These are phyloP conservation scores for Aplysina aerophoba DNA, from an alignment of 37 sponge, comb jelly and placozoan species.

Conservation along the genomic window DNA sequence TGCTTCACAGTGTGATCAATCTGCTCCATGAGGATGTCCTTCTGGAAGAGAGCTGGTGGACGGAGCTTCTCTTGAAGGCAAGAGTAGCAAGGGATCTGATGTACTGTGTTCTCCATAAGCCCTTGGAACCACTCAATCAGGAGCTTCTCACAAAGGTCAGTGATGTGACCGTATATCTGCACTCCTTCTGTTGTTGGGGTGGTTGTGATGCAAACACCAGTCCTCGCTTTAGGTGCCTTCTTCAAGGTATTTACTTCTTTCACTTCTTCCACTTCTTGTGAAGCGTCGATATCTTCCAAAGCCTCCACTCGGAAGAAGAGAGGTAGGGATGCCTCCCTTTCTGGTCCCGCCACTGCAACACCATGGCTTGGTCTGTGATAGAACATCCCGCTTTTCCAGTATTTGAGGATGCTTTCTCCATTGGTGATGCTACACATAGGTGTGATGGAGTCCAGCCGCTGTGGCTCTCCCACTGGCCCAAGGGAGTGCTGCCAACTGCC, in stretches of 20 bases:
- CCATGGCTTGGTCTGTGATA: conserved; percentile 26
- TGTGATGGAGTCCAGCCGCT: background rate
- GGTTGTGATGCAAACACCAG: conserved; percentile 64
- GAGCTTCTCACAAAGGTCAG: conserved; percentile 70
- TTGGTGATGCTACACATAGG: conserved; percentile 8
- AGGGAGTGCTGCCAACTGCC: background rate
- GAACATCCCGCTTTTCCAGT: conserved; percentile 73
- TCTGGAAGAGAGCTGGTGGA: conserved; percentile 29
- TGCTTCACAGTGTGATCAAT: background rate
- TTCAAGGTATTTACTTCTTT: background rate
- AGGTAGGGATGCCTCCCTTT: background rate
- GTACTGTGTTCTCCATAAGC: conserved; percentile 23
- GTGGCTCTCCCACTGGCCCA: background rate
- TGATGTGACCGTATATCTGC: conserved; percentile 68
- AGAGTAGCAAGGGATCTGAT: conserved; percentile 69
- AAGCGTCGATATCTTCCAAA: conserved; percentile 20
- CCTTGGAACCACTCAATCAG: conserved; percentile 89
- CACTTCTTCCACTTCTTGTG: background rate
- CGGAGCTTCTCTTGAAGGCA: conserved; percentile 42
- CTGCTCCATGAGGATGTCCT: background rate
- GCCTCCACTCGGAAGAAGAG: conserved; percentile 31
- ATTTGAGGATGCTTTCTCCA: conserved; percentile 35
- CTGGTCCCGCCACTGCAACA: no score
- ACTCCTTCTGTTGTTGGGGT: conserved; percentile 59
- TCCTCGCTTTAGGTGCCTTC: background rate